phyloP scores from a whole-genome alignment of 1,140 invertebrate species.

The Papilio helenus region DNA sequence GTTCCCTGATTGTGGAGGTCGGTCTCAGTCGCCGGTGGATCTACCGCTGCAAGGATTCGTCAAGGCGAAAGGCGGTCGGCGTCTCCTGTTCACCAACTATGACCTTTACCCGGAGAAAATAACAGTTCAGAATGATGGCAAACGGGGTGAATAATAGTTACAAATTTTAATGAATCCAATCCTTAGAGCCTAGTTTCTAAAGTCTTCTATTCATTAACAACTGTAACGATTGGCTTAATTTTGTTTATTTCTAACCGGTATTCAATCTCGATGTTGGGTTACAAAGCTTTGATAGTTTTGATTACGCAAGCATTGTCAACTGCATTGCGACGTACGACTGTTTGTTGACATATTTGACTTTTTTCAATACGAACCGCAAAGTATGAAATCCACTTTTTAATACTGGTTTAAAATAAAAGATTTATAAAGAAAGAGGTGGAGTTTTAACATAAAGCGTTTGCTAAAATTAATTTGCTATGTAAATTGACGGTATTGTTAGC shows the following conservation, averaged over 20 bases:
- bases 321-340: not conserved
- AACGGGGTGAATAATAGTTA: slow-evolving; percentile 46
- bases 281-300: not conserved
- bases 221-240: no score
- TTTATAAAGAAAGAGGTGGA: not conserved
- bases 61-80: slow-evolving; percentile 45
- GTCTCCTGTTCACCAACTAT: slow-evolving; percentile 58
- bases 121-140: slow-evolving; percentile 51
- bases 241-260: not conserved
- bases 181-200: not conserved
- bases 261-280: not conserved
- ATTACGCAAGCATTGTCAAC: not conserved
- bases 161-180: not conserved
- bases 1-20: slow-evolving; percentile 56
- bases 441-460: not conserved
- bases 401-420: not conserved
- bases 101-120: slow-evolving; percentile 48
- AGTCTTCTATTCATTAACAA: not conserved
- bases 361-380: not conserved
- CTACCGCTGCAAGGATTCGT: slow-evolving; percentile 52
- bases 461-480: not conserved
- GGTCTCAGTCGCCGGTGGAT: slow-evolving; percentile 63
- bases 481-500: not conserved
- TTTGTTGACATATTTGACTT: not conserved
- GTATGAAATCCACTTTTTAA: not conserved